A percentile compares a stretch with the other conserved stretches of the same genome.
phyloP scores from a whole-genome alignment of 2,888 invertebrate species.

The Heterodera filipjevi region DNA sequence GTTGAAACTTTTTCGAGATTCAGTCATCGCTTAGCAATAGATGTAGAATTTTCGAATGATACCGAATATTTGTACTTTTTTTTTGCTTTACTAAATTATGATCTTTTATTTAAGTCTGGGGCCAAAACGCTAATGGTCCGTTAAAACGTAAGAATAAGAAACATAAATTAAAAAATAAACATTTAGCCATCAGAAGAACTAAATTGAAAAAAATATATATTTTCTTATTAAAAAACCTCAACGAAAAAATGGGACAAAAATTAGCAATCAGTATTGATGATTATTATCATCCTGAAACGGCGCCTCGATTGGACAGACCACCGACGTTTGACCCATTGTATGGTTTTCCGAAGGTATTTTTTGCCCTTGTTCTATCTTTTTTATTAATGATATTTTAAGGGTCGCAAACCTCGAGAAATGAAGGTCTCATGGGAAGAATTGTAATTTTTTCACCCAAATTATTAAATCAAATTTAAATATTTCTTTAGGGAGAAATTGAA shows the following conservation, averaged over 20 bases:
- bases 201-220: background rate
- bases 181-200: background rate
- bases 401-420: constrained; percentile 53
- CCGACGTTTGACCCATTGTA: constrained; percentile 63
- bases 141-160: too few species aligned
- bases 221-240: background rate
- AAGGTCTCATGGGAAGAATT: constrained; percentile 46
- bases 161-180: too few species aligned
- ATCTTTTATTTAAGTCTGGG: too few species aligned
- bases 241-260: constrained; percentile 56
- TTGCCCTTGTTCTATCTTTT: too few species aligned
- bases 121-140: too few species aligned
- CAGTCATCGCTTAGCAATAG: too few species aligned
- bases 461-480: background rate
- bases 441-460: background rate
- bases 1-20: too few species aligned
- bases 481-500: constrained; percentile 49
- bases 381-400: constrained; percentile 30
- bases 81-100: too few species aligned
- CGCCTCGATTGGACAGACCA: constrained; percentile 61
- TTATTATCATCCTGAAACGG: constrained; percentile 51
- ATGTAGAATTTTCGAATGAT: too few species aligned
- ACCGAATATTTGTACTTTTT: too few species aligned
- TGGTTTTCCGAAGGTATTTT: constrained; percentile 55
- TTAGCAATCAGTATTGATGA: constrained; percentile 58